These are phyloP conservation scores for Automeris io DNA, from an alignment of 2,888 invertebrate species.

Conservation along the genomic window DNA sequence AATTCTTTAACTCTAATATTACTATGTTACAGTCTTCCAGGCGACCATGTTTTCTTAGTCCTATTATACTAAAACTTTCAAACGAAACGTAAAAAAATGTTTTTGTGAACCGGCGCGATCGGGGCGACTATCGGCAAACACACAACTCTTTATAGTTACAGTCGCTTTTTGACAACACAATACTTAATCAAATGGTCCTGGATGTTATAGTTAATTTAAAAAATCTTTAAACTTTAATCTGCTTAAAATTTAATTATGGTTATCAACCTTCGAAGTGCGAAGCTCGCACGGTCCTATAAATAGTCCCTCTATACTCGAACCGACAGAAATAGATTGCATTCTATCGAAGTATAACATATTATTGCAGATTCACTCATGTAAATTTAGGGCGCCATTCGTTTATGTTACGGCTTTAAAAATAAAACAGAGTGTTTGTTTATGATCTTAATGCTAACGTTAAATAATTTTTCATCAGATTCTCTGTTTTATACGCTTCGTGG, in stretches of 20 bases:
- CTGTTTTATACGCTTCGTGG: not conserved
- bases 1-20: too few species aligned
- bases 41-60: too few species aligned
- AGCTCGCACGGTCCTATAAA: slow-evolving; percentile 19
- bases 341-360: slow-evolving; percentile 5
- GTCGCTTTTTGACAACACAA: too few species aligned
- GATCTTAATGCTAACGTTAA: slow-evolving; percentile 5
- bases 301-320: slow-evolving; percentile 35
- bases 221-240: too few species aligned
- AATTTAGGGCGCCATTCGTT: slow-evolving; percentile 29
- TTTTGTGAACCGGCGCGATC: too few species aligned
- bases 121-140: too few species aligned
- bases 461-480: slow-evolving; percentile 1
- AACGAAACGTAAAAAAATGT: too few species aligned
- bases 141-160: too few species aligned
- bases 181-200: too few species aligned
- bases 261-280: slow-evolving; percentile 34
- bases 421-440: slow-evolving; percentile 13
- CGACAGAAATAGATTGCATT: slow-evolving; percentile 31
- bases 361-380: slow-evolving; percentile 17
- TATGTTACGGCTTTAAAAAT: slow-evolving; percentile 22
- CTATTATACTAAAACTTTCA: too few species aligned
- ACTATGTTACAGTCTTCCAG: too few species aligned
- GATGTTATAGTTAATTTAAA: too few species aligned
- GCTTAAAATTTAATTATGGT: slow-evolving; percentile 23